Conservation (phyloP, 2,888 invertebrate genomes). For the Calameuta filiformis region DNA sequence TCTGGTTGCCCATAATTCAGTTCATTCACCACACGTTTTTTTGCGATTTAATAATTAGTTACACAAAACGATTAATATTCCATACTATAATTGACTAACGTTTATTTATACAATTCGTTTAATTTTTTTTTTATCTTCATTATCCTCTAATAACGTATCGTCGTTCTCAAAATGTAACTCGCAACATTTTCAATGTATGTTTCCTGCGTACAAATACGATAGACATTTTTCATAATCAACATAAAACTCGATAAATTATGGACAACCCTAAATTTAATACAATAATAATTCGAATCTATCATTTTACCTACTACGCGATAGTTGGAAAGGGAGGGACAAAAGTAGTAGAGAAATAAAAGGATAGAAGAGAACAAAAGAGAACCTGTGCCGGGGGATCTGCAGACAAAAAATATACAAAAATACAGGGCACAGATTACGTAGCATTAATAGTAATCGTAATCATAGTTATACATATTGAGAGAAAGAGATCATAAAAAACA, state of each 20-base stretch:
- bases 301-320: constrained; percentile 44
- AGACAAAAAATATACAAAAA: constrained; percentile 26
- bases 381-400: constrained; percentile 9
- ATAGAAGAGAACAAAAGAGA: constrained; percentile 1
- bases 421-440: constrained; percentile 56
- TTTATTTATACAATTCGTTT: constrained; percentile 56
- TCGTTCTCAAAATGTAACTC: constrained; percentile 18
- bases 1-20: constrained; percentile 64
- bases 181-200: constrained; percentile 27
- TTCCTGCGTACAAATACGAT: constrained; percentile 27
- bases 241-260: constrained; percentile 56
- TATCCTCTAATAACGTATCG: constrained; percentile 16
- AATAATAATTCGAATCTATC: constrained; percentile 47
- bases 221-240: constrained; percentile 31
- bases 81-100: constrained; percentile 62
- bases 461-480: constrained; percentile 58
- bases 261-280: constrained; percentile 61
- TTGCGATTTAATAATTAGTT: constrained; percentile 50
- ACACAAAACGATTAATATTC: constrained; percentile 57
- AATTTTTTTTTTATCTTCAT: constrained; percentile 30
- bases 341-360: not conserved
- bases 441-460: constrained; percentile 59
- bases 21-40: constrained; percentile 32
- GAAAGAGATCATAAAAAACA: constrained; percentile 67
- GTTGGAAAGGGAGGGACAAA: constrained; percentile 25